Base-by-base conservation (phyloP, 2,113 vertebrate genomes). In the Percina caprodes region DNA sequence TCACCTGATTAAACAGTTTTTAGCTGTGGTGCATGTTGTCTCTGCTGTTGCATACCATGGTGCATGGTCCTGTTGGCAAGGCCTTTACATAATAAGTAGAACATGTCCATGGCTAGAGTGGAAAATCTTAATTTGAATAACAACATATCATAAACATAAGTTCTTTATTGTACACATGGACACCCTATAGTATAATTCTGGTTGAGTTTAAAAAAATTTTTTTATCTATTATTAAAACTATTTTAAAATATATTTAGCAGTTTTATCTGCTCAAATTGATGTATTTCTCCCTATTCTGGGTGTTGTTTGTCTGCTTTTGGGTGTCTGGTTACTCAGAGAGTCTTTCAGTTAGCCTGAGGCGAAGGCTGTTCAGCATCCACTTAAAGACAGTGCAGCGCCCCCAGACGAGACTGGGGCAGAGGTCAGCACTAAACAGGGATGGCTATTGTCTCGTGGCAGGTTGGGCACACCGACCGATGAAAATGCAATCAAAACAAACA, bases 401-500 rank as follows among this genome's bases (percentile, higher is more conserved):
- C 60, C 91, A 95, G 94, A 94, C 94, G 80, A 91, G 89, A 88
- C 86, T 62, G 84, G 93, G 92, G 77, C 92, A 94, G 84, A 93
- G 94, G 94, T 96, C 93, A 83, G 80, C 91, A 75, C 93, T 93
- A 93, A 94, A 95, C 94, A 94, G 93, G 89, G 90, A 79, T 3
- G 82, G 79, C 91, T 82, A 92, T 94, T 95, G 95, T 95, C 90
- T 95, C 83, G 68, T 84, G 86, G 90, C 94, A 95, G 94, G 90
- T 94, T 91, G 93, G 94, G 93, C 90, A 94, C 94, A 91, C 85
- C 90, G 73, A 87, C 91, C 91, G 88, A 95, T 94, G 93, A 95
- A 94, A 94, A 95, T 92, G 91, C 95, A 94, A 95, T 95, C 94
- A 95, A 95, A 95, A 95, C 95, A 95, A 95, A 95, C 95, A 95